Conservation (phyloP, 2,113 vertebrate species). For the Carassius carassius region DNA sequence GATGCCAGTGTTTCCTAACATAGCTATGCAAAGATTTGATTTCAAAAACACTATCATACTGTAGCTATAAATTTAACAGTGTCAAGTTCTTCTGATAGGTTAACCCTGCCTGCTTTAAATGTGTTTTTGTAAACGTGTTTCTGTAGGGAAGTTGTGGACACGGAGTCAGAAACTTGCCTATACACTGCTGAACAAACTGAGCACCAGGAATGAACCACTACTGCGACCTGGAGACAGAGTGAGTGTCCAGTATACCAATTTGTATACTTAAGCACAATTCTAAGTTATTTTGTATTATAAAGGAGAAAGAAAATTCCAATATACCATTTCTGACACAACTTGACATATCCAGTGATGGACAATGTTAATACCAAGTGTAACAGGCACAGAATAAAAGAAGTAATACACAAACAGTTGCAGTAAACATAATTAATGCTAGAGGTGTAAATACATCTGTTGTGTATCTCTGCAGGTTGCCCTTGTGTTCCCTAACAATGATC, state of each 20-base stretch:
- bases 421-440: neutral
- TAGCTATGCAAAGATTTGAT: too few relatives aligned
- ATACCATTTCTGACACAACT: too few relatives aligned
- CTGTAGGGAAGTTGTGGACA: conserved; percentile 92
- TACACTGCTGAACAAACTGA: conserved; percentile 92
- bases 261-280: too few relatives aligned
- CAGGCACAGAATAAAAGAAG: neutral
- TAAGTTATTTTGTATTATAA: too few relatives aligned
- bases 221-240: conserved; percentile 92
- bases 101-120: too few relatives aligned
- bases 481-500: conserved; percentile 95
- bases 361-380: too few relatives aligned
- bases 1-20: too few relatives aligned
- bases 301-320: too few relatives aligned
- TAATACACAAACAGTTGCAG: neutral
- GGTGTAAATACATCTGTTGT: neutral
- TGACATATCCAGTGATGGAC: neutral
- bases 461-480: conserved; percentile 84
- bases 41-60: too few relatives aligned
- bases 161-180: conserved; percentile 94
- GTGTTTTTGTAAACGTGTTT: neutral
- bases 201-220: conserved; percentile 87
- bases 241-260: conserved; percentile 42
- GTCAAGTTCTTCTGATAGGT: too few relatives aligned
- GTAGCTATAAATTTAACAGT: too few relatives aligned